phyloP scores from a whole-genome alignment of 2,888 invertebrate genomes.

The Barypeithes pellucidus region DNA sequence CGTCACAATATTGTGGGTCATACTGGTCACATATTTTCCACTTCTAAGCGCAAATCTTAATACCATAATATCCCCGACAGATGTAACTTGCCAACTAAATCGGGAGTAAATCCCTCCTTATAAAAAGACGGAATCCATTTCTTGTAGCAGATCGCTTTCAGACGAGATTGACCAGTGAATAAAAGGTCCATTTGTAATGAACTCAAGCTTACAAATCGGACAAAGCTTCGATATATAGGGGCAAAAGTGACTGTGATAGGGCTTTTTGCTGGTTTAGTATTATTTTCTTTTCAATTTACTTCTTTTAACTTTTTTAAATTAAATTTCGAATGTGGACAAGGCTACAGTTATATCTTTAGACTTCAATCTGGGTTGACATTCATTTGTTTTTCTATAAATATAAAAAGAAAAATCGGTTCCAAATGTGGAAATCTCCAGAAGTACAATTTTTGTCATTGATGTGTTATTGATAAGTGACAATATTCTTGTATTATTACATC shows the following conservation, averaged over 20 bases:
- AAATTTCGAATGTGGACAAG: neutral
- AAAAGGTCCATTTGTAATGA: slow-evolving; percentile 71
- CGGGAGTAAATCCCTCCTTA: slow-evolving; percentile 55
- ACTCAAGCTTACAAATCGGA: slow-evolving; percentile 65
- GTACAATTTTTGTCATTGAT: too few relatives aligned
- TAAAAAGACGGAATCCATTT: slow-evolving; percentile 67
- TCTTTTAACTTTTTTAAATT: slow-evolving; percentile 17
- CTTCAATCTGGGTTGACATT: too few relatives aligned
- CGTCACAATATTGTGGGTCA: slow-evolving; percentile 14
- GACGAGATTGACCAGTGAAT: slow-evolving; percentile 70
- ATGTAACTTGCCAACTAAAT: slow-evolving; percentile 41
- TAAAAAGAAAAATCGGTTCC: too few relatives aligned
- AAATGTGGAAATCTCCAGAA: too few relatives aligned
- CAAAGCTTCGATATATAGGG: slow-evolving; percentile 48
- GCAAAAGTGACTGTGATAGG: slow-evolving; percentile 52
- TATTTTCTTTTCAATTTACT: slow-evolving; percentile 38
- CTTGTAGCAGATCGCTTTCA: slow-evolving; percentile 69
- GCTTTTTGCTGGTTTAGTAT: slow-evolving; percentile 46
- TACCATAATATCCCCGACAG: slow-evolving; percentile 33
- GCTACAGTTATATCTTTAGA: neutral
- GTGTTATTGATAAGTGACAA: too few relatives aligned
- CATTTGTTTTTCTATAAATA: too few relatives aligned
- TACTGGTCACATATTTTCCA: slow-evolving; percentile 33
- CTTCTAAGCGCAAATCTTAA: slow-evolving; percentile 35
- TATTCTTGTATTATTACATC: too few relatives aligned